Evolutionary conservation across 2,888 invertebrate genomes (phyloP), one percentile per base, ranked within the genome.

Genomic region (Argyresthia albistria): DNA sequence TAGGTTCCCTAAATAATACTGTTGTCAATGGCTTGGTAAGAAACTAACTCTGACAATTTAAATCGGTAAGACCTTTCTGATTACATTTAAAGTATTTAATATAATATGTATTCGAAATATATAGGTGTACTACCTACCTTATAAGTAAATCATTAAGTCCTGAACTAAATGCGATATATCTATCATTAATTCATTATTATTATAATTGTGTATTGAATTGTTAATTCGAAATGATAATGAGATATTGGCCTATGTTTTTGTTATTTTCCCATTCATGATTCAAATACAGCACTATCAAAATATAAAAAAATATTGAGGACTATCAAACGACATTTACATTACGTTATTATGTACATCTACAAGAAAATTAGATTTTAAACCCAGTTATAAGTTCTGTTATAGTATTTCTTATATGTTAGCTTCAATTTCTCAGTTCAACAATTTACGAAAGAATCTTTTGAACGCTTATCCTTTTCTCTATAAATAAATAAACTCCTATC

Each of bases 251-350:
- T 86, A 84, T 82, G 76, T 76, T 75, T 76, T 76, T 76, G 70
- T 25, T 76, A 79, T 76, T 78, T 60, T 64, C 66, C 42, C 35
- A 50, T 42, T 35, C 35, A 50, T 45, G 48, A 45, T 70, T 79
- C 73, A 78, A 83, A 88, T 88, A 88, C 87, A 88, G 88, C 88
- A 87, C 88, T 88, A 88, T 87, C 88, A 88, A 88, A 88, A 88
- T 88, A 88, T 88, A 88, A 88, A 88, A 86, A 88, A 88, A 87
- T 88, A 88, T 87, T 73, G 83, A 84, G 80, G 83, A 87, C 84
- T 86, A 87, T 87, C 83, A 86, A 84, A 84, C 84, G 82, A 86
- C 86, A 82, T 86, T 77, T 87, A 86, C 83, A 81, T 80, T 73
- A 70, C 73, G 71, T 72, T 73, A 76, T 81, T 81, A 81, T 81